Percentiles rank a stretch among this genome's conserved stretches.
Evolutionary conservation across 2,888 invertebrate genomes (phyloP).

Genomic region (Herminia tarsipennalis): DNA sequence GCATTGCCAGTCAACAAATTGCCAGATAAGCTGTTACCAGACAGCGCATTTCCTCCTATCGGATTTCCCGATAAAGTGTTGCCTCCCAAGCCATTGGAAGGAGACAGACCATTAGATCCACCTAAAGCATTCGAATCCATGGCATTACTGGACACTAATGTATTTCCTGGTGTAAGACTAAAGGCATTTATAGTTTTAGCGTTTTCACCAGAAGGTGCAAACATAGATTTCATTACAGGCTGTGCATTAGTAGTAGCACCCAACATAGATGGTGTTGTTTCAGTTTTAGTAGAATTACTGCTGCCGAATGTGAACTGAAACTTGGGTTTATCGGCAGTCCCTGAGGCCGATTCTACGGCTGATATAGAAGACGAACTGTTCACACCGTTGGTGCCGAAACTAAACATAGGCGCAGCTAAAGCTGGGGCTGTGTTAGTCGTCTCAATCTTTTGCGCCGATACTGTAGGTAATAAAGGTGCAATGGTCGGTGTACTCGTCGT

Average conservation of each 20-base stretch:
- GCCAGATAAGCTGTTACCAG: slow-evolving; percentile 5
- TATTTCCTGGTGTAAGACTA: slow-evolving; percentile 25
- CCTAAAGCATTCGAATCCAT: slow-evolving; percentile 19
- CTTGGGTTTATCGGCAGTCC: slow-evolving; percentile 55
- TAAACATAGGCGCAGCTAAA: slow-evolving; percentile 55
- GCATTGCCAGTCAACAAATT: slow-evolving; percentile 9
- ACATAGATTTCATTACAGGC: slow-evolving; percentile 28
- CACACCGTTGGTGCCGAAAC: slow-evolving; percentile 52
- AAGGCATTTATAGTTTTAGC: slow-evolving; percentile 27
- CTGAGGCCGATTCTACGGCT: background rate
- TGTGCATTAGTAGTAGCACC: slow-evolving; percentile 3
- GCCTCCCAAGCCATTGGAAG: slow-evolving; percentile 13
- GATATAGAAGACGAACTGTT: slow-evolving; percentile 25
- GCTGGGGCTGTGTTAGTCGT: slow-evolving; percentile 12
- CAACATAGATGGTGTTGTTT: slow-evolving; percentile 25
- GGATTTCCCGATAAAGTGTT: slow-evolving; percentile 26
- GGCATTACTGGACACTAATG: slow-evolving; percentile 25
- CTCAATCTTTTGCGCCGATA: slow-evolving; percentile 33
- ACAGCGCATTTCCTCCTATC: slow-evolving; percentile 12
- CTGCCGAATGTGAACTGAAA: slow-evolving; percentile 65
- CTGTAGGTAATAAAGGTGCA: slow-evolving; percentile 46
- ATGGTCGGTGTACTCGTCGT: slow-evolving; percentile 33
- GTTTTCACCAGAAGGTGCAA: slow-evolving; percentile 23
- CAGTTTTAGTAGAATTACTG: slow-evolving; percentile 39
- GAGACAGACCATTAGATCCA: slow-evolving; percentile 27